These are phyloP conservation scores for Gerris buenoi DNA, from an alignment of 1,140 invertebrate genomes.

Conservation along the genomic window DNA sequence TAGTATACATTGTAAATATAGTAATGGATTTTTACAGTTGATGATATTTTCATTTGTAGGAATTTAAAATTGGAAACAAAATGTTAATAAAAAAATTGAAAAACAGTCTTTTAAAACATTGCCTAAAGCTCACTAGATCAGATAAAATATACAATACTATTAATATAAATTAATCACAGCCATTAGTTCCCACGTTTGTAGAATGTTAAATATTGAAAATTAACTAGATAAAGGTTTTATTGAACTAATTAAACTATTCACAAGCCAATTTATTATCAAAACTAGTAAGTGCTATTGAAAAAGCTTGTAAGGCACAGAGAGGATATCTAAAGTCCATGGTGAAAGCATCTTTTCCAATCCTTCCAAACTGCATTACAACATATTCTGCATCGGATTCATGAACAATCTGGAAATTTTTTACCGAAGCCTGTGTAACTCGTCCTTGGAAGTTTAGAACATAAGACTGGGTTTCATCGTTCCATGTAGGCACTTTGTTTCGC, in stretches of 20 bases:
- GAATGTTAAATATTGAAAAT: background rate
- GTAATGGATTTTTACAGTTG: no score
- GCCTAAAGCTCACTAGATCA: no score
- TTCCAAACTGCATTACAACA: constrained; percentile 97
- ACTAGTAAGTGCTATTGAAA: constrained; percentile 93
- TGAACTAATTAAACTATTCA: no score
- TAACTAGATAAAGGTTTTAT: background rate
- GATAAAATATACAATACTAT: no score
- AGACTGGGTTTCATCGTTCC: constrained; percentile 99
- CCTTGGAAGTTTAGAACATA: constrained; percentile 99
- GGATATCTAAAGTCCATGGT: constrained; percentile 98
- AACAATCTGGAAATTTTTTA: constrained; percentile 99
- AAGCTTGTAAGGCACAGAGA: constrained; percentile 91
- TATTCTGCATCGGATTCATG: constrained; percentile 94
- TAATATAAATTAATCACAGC: no score
- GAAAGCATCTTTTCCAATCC: constrained; percentile 92
- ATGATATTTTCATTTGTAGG: no score
- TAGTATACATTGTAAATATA: no score
- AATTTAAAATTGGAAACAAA: no score
- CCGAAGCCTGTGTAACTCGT: constrained; percentile 96
- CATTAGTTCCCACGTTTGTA: no score
- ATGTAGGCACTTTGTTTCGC: constrained; percentile 96
- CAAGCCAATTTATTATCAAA: constrained; percentile 99
- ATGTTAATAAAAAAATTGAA: no score
- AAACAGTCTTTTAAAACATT: no score